Percentiles rank a stretch among this genome's conserved stretches.
Conservation (phyloP, 2,113 vertebrate species). For the Mustela nigripes region DNA sequence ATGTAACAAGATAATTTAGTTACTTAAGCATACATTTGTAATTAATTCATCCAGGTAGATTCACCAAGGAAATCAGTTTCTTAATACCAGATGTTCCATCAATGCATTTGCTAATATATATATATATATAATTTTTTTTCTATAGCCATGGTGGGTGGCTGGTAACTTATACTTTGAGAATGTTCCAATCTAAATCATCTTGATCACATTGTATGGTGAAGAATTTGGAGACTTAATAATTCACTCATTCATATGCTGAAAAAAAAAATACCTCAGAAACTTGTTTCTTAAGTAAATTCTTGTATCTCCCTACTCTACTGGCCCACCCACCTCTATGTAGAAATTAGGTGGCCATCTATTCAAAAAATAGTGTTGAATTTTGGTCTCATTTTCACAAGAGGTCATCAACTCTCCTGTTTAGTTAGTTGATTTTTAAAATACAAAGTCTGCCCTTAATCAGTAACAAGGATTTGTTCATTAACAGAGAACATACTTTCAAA, state of each 20-base stretch:
- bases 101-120: neutral
- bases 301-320: neutral
- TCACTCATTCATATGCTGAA: slow-evolving; percentile 3
- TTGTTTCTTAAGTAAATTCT: neutral
- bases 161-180: slow-evolving; percentile 56
- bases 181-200: slow-evolving; percentile 33
- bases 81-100: slow-evolving; percentile 57
- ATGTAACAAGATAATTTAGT: slow-evolving; percentile 44
- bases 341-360: neutral
- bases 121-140: neutral
- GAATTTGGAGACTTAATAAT: slow-evolving; percentile 19
- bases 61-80: slow-evolving; percentile 51
- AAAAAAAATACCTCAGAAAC: neutral
- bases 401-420: neutral
- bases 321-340: neutral
- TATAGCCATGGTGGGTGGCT: slow-evolving; percentile 24
- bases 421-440: slow-evolving; percentile 55
- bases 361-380: neutral
- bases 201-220: slow-evolving; percentile 17
- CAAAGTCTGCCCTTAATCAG: slow-evolving; percentile 12
- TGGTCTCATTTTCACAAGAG: slow-evolving; percentile 48
- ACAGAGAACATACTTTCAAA: slow-evolving; percentile 53
- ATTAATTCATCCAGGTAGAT: slow-evolving; percentile 36
- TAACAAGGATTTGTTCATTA: slow-evolving; percentile 26
- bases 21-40: neutral